Evolutionary conservation across 1,140 invertebrate species (phyloP), one percentile per base, ranked within the genome.

Genomic region (Lepidurus couesii): DNA sequence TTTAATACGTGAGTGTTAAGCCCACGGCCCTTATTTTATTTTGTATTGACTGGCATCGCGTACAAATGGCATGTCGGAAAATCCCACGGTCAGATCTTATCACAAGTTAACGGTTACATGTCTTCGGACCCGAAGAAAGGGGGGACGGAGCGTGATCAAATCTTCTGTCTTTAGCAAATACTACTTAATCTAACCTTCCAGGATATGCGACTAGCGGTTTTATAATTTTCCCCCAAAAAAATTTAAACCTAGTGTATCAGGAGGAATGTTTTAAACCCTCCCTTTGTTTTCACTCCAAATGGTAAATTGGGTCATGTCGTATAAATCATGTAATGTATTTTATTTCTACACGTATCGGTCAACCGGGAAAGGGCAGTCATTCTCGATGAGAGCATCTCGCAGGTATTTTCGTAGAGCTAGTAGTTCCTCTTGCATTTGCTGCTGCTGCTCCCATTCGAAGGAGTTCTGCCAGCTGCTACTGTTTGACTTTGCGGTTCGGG

Each of bases 31-130:
- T 34, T 34, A 34, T 65, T 21, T n/a, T 7, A 7, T 65, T 65
- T 65, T 65, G 53, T 65, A 65, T 65, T 65, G 53, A 65, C 53
- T 65, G 6, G 53, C 53, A 65, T 65, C 53, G 34, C 34, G 16
- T 65, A 65, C 53, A 65, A 65, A 65, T 65, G 53, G 53, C 53
- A 65, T 65, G 21, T 65, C 53, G 53, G 53, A 65, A 65, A 65
- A 65, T 65, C 13, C 53, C 53, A 65, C 53, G 21, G 53, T 65
- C 53, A 65, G 53, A 65, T 65, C 53, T 65, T 65, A 65, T 65
- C 53, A 65, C 53, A 65, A n/a, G 53, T 65, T 65, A 65, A 65
- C 53, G 16, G 53, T 65, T 65, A 65, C 53, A 34, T 34, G 34
- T 65, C 53, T 65, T 65, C 53, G 21, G 53, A 65, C 53, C 53